Evolutionary conservation across 2,797 vertebrate genomes (phyloP).

Genomic region (Sciurus carolinensis): DNA sequence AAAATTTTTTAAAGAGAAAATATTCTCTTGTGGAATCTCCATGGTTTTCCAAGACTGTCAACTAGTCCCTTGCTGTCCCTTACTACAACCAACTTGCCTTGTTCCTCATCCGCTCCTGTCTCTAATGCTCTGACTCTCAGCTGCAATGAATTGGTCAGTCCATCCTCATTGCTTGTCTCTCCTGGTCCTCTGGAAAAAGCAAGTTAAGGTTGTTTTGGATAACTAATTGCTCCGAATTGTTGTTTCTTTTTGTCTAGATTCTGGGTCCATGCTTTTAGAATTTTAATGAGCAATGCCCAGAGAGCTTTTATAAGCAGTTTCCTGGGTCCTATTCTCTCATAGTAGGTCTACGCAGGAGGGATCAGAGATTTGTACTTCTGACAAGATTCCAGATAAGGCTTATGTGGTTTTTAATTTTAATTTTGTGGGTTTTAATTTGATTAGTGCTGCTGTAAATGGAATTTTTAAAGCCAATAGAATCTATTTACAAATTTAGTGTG

Average conservation of each 20-base stretch:
- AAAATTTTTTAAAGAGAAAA: background rate
- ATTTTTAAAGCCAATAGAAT: background rate
- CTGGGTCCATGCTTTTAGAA: background rate
- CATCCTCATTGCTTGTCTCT: background rate
- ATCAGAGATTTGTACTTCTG: constrained; percentile 32
- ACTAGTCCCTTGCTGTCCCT: background rate
- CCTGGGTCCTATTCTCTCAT: background rate
- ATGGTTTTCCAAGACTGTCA: background rate
- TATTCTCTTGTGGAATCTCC: background rate
- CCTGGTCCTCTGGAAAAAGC: background rate
- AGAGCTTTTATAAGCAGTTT: background rate
- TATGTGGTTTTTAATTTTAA: background rate
- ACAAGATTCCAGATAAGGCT: background rate
- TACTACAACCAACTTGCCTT: background rate
- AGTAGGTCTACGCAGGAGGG: background rate
- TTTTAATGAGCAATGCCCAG: background rate
- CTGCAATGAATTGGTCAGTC: background rate
- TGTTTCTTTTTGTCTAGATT: background rate
- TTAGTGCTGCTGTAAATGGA: background rate
- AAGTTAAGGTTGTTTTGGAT: background rate
- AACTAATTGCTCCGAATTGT: background rate
- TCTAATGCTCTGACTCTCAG: background rate
- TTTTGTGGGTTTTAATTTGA: background rate
- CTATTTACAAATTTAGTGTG: background rate
- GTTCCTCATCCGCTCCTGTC: background rate